Base-by-base conservation (phyloP, 2,888 invertebrate genomes). In the Brenthis hecate region DNA sequence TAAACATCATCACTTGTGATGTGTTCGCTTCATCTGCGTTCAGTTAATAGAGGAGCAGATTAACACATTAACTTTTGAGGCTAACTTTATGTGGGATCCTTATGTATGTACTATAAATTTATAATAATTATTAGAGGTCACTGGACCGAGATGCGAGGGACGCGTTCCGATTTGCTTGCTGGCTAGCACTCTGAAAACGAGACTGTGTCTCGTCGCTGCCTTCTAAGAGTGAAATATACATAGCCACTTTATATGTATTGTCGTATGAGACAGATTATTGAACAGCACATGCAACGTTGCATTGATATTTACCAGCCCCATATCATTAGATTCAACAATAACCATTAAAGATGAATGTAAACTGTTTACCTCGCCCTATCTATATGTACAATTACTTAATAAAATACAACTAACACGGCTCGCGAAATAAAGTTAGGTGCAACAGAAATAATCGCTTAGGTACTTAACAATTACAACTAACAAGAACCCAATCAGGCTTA, bases 361-460 rank as follows among this genome's bases (percentile, higher is more conserved):
- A 85, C 84, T 86, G 85, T 85, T 83, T 83, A 87, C 87, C 87
- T 89, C 88, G 83, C 83, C 85, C 87, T 91, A 89, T 81, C 88
- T 90, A 91, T 91, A 91, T 91, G 82, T 91, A 91, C 91, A 91
- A 85, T 86, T 84, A 72, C 71, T 70, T 71, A 81, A 85, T 85
- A 86, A 82, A 85, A 81, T 89, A 89, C 76, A 89, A 85, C 85
- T 87, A 88, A 90, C 85, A 86, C 87, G 85, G 87, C 85, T 88
- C 86, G 85, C 87, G 79, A 88, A 90, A 86, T 83, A 89, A 88
- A 85, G 81, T 87, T 85, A 89, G 85, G 86, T 89, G 89, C 88
- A 89, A 87, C 86, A 84, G 81, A 89, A 87, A 85, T 86, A 79
- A 87, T 87, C 85, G 79, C 81, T 87, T 86, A 88, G 88, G 83